A percentile compares a stretch with the other conserved stretches of the same genome.
These are phyloP conservation scores for Hephaestus fuliginosus DNA, from an alignment of 2,797 vertebrate genomes.

Conservation along the genomic window DNA sequence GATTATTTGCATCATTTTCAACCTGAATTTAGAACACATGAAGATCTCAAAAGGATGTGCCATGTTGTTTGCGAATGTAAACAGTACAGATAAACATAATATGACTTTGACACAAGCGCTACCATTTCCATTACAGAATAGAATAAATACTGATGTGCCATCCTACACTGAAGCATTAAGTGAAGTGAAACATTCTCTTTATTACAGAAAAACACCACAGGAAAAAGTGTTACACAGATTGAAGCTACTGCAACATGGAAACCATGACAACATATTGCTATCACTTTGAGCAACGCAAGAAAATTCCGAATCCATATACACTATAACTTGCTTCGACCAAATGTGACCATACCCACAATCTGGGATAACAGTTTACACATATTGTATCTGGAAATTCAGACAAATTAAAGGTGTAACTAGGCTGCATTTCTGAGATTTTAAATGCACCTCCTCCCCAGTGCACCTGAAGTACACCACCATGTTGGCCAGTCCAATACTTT, in stretches of 20 bases:
- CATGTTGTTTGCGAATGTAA: not conserved
- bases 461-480: not conserved
- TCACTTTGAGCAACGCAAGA: not conserved
- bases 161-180: not conserved
- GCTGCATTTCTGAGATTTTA: not conserved
- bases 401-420: not conserved
- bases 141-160: not conserved
- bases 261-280: slow-evolving; percentile 6
- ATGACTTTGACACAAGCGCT: not conserved
- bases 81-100: not conserved
- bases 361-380: slow-evolving; percentile 9
- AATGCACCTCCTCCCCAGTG: not conserved
- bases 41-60: not conserved
- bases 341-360: slow-evolving; percentile 32
- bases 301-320: not conserved
- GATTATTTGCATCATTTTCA: not conserved
- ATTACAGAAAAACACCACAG: not conserved
- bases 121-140: not conserved
- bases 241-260: not conserved
- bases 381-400: not conserved
- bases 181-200: not conserved
- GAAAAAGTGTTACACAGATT: not conserved
- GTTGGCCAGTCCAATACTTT: not conserved
- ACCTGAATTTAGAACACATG: not conserved
- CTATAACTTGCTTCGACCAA: not conserved